Evolutionary conservation across 2,888 invertebrate genomes (phyloP).

Genomic region (Dascillus cervinus): DNA sequence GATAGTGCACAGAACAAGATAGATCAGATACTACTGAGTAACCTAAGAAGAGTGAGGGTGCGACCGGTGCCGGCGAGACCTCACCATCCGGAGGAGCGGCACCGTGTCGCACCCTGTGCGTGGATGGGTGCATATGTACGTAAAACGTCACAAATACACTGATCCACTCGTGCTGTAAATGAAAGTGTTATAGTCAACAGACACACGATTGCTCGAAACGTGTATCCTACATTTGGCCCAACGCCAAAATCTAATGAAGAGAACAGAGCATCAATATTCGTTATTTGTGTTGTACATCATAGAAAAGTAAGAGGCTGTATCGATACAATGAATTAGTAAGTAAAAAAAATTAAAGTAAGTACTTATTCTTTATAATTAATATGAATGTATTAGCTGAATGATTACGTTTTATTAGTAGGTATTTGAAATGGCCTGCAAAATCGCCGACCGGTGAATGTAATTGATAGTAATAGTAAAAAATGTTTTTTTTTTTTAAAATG

Average conservation of each 20-base stretch:
- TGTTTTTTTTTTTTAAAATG: not conserved
- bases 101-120: slow-evolving; percentile 15
- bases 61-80: slow-evolving; percentile 14
- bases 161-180: slow-evolving; percentile 30
- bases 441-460: slow-evolving; percentile 8
- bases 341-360: too few relatives aligned
- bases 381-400: too few relatives aligned
- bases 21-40: slow-evolving; percentile 47
- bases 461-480: slow-evolving; percentile 1
- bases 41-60: slow-evolving; percentile 25
- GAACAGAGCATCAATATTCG: slow-evolving; percentile 34
- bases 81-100: slow-evolving; percentile 5
- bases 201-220: slow-evolving; percentile 44
- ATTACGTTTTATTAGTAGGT: too few relatives aligned
- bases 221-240: slow-evolving; percentile 40
- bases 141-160: slow-evolving; percentile 19
- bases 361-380: too few relatives aligned
- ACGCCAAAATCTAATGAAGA: slow-evolving; percentile 38
- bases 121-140: slow-evolving; percentile 16
- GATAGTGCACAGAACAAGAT: slow-evolving; percentile 43
- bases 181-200: slow-evolving; percentile 36
- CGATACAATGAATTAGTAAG: too few relatives aligned
- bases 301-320: too few relatives aligned
- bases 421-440: slow-evolving; percentile 17
- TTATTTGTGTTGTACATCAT: too few relatives aligned